Evolutionary conservation across 2,888 invertebrate genomes (phyloP), one percentile per base, ranked within the genome.

Genomic region (Neria commutata): DNA sequence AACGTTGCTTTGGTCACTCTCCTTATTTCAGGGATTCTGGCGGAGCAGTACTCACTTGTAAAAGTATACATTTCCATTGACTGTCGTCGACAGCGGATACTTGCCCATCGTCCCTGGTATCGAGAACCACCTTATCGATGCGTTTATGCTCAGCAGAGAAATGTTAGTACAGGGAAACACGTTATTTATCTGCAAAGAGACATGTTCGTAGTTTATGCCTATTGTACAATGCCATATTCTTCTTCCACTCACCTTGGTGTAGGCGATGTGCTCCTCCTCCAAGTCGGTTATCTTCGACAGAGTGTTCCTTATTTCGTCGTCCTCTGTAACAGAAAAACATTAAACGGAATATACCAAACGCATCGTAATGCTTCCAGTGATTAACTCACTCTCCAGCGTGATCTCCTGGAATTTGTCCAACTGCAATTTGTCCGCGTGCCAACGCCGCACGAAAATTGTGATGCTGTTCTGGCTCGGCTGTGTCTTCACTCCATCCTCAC

Each of bases 1-100:
- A 16, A 50, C 11, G 4, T 26, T 6, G 1, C 1, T 14, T 53
- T 14, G 42, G 5, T 42, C 8, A 5, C 19, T 6, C n/a, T 10
- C 42, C 6, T 42, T 6, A 24, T 8, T 64, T 49, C 40, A 56
- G 46, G 21, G 0, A 47, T 8, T 29, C 11, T 29, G 29, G 6
- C 10, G 14, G 23, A 11, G 45, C 53, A 33, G 19, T 25, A 68
- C 71, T 74, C 66, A 90, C 90, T 87, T 89, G 82, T 87, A 91
- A 71, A 87, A 87, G 70, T 89, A 85, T 56, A 89, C 84, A 69
- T 84, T 83, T 46, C 89, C 89, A 76, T 87, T 86, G 67, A 87
- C 86, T 71, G 83, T 82, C 59, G 86, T 84, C 65, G 83, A 84
- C 33, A 87, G 74, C 24, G 87, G 86, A 81, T 85, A 85, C 67